phyloP scores from a whole-genome alignment of 2,888 invertebrate species.

The Dasysyrphus tricinctus region DNA sequence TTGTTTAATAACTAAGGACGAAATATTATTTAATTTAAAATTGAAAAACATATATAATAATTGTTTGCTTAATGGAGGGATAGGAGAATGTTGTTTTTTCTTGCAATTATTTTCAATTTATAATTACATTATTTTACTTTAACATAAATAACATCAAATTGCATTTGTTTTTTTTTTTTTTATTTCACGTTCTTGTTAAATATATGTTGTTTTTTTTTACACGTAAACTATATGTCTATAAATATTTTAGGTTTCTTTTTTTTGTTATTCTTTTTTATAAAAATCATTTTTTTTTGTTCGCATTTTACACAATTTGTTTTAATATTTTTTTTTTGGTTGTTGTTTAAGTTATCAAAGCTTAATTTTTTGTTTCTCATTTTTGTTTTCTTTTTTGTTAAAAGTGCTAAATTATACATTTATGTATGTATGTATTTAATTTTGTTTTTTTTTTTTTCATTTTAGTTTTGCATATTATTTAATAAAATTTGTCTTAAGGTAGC shows the following conservation, averaged over 20 bases:
- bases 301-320: conserved; percentile 66
- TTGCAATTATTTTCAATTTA: conserved; percentile 67
- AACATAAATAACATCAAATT: conserved; percentile 76
- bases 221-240: conserved; percentile 75
- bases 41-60: conserved; percentile 52
- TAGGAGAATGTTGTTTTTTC: conserved; percentile 71
- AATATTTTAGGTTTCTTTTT: conserved; percentile 76
- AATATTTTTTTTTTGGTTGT: conserved; percentile 51
- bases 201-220: conserved; percentile 64
- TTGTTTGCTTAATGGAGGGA: conserved; percentile 62
- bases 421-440: conserved; percentile 43
- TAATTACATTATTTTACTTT: conserved; percentile 44
- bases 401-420: conserved; percentile 60
- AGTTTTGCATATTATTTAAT: conserved; percentile 75
- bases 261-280: conserved; percentile 76
- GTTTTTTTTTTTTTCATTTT: conserved; percentile 54
- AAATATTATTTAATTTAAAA: conserved; percentile 53
- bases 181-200: conserved; percentile 53
- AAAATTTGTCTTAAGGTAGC: conserved; percentile 74
- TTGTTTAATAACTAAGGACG: conserved; percentile 62
- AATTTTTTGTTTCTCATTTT: conserved; percentile 48
- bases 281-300: conserved; percentile 70
- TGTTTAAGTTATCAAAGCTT: conserved; percentile 69
- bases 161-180: conserved; percentile 69
- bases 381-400: conserved; percentile 59